phyloP scores from a whole-genome alignment of 2,797 vertebrate species.

The Phalloptychus januarius region DNA sequence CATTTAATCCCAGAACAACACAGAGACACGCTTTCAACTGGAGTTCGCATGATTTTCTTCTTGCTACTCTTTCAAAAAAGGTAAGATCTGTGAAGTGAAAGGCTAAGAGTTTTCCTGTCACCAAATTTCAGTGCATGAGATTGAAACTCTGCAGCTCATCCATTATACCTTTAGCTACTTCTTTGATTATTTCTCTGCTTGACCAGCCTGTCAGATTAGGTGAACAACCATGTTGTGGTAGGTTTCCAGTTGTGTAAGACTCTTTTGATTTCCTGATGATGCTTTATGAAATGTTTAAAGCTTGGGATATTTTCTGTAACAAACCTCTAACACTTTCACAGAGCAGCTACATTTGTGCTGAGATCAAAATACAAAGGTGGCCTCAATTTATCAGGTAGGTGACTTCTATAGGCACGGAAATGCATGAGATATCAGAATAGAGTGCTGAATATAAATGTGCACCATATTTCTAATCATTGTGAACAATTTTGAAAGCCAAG shows the following conservation, averaged over 20 bases:
- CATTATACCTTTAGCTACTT: neutral
- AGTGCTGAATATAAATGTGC: neutral
- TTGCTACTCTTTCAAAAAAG: neutral
- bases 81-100: neutral
- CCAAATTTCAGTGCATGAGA: neutral
- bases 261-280: neutral
- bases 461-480: neutral
- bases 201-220: neutral
- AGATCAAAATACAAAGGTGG: neutral
- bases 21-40: neutral
- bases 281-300: neutral
- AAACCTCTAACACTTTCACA: neutral
- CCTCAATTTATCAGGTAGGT: neutral
- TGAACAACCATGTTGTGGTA: neutral
- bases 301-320: neutral
- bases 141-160: neutral
- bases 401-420: neutral
- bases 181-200: neutral
- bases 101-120: neutral
- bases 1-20: neutral
- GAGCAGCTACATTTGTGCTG: neutral
- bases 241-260: neutral
- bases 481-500: neutral
- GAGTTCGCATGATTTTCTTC: neutral
- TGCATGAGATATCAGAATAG: neutral